These are phyloP conservation scores for Harmothoe impar DNA, from an alignment of 2,888 invertebrate genomes.

Conservation along the genomic window DNA sequence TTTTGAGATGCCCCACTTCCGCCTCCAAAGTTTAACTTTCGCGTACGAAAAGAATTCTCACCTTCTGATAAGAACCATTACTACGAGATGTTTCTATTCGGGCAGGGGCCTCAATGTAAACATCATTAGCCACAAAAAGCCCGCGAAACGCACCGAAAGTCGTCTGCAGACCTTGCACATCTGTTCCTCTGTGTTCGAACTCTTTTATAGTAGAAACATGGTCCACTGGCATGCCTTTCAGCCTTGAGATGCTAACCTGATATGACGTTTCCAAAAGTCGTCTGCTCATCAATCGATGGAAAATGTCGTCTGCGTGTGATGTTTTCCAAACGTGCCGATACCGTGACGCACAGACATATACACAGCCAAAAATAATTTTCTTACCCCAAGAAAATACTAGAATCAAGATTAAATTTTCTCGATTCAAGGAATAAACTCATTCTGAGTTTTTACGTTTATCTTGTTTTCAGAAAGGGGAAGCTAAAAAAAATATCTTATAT, in stretches of 20 bases:
- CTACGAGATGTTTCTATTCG: not conserved
- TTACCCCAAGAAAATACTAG: too few relatives aligned
- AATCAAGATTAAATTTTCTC: too few relatives aligned
- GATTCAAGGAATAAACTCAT: too few relatives aligned
- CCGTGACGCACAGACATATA: constrained; percentile 46
- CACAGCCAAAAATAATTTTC: too few relatives aligned
- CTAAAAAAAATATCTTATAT: too few relatives aligned
- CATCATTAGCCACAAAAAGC: not conserved
- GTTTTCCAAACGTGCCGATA: constrained; percentile 30
- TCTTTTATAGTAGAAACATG: not conserved
- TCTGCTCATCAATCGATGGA: not conserved
- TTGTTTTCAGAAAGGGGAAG: too few relatives aligned
- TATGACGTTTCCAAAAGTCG: constrained; percentile 28
- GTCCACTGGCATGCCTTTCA: not conserved
- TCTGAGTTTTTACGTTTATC: too few relatives aligned
- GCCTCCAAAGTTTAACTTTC: not conserved
- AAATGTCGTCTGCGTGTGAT: not conserved
- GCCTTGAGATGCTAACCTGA: not conserved
- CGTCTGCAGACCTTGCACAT: not conserved
- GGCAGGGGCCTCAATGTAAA: not conserved
- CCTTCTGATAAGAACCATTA: not conserved
- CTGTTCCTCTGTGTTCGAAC: not conserved
- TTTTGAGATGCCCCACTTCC: too few relatives aligned
- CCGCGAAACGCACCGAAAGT: not conserved
- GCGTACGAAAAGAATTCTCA: not conserved